These are phyloP conservation scores for Acleris cristana DNA, from an alignment of 2,888 invertebrate species.

Conservation along the genomic window DNA sequence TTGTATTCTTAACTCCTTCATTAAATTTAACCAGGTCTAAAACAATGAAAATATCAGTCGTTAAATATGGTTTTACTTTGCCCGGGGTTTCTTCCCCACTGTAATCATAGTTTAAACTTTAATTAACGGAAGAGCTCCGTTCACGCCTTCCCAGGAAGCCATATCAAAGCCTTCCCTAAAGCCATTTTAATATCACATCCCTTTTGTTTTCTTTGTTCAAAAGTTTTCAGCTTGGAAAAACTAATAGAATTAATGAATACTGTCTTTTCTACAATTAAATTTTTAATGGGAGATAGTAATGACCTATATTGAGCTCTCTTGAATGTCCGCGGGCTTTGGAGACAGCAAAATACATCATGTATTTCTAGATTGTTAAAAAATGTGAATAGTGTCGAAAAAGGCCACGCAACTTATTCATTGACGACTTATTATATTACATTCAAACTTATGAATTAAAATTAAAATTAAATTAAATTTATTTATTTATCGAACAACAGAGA, in stretches of 20 bases:
- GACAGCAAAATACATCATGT: no score
- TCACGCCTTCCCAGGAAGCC: constrained; percentile 31
- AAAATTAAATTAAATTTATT: no score
- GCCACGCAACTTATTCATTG: no score
- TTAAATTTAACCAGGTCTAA: no score
- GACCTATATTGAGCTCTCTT: neutral
- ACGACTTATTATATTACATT: no score
- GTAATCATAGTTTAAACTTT: constrained; percentile 34
- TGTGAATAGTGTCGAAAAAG: no score
- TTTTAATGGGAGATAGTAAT: constrained; percentile 1
- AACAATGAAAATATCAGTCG: neutral
- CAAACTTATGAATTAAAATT: no score
- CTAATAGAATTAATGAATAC: constrained; percentile 27
- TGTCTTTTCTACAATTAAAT: constrained; percentile 9
- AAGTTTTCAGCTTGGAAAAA: constrained; percentile 21
- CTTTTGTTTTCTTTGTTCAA: constrained; percentile 25
- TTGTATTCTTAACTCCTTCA: no score
- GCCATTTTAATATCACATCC: constrained; percentile 36
- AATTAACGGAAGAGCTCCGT: constrained; percentile 27
- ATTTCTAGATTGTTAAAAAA: no score
- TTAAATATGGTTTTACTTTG: neutral
- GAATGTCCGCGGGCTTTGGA: no score
- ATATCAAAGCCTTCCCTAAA: constrained; percentile 30
- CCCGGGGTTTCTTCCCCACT: constrained; percentile 21
- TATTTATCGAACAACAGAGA: no score